These are phyloP conservation scores for Tortricodes alternella DNA, from an alignment of 2,888 invertebrate species.

Conservation along the genomic window DNA sequence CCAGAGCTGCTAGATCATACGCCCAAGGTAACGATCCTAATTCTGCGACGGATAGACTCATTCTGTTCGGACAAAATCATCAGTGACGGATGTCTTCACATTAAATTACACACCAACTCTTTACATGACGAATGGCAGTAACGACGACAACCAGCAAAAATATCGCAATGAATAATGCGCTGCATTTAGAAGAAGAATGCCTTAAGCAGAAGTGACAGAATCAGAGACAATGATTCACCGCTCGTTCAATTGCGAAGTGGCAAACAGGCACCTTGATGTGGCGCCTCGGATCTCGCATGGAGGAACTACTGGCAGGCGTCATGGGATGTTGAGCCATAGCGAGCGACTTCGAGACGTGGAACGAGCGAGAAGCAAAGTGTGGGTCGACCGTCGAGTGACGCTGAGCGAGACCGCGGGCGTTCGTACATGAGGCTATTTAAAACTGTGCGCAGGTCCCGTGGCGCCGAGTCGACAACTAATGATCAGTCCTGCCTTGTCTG, in stretches of 20 bases:
- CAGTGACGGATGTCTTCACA: slow-evolving; percentile 8
- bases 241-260: slow-evolving; percentile 60
- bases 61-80: slow-evolving; percentile 4
- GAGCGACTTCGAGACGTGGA: slow-evolving; percentile 54
- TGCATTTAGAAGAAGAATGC: slow-evolving; percentile 47
- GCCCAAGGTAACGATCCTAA: slow-evolving; percentile 1
- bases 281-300: slow-evolving; percentile 26
- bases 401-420: slow-evolving; percentile 65
- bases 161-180: slow-evolving; percentile 35
- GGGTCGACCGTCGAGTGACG: slow-evolving; percentile 69
- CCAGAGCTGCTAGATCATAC: background rate
- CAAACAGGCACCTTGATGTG: slow-evolving; percentile 37
- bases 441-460: slow-evolving; percentile 82
- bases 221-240: slow-evolving; percentile 73
- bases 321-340: slow-evolving; percentile 1
- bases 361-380: slow-evolving; percentile 81
- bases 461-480: slow-evolving; percentile 80
- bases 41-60: slow-evolving; percentile 9
- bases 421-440: slow-evolving; percentile 81
- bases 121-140: slow-evolving; percentile 32
- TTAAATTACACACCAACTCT: slow-evolving; percentile 32
- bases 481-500: slow-evolving; percentile 80
- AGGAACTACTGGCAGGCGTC: slow-evolving; percentile 9
- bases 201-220: slow-evolving; percentile 68
- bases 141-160: slow-evolving; percentile 28